Evolutionary conservation across 2,888 invertebrate species (phyloP), one percentile per base, ranked within the genome.

Genomic region (Adela reaumurella): DNA sequence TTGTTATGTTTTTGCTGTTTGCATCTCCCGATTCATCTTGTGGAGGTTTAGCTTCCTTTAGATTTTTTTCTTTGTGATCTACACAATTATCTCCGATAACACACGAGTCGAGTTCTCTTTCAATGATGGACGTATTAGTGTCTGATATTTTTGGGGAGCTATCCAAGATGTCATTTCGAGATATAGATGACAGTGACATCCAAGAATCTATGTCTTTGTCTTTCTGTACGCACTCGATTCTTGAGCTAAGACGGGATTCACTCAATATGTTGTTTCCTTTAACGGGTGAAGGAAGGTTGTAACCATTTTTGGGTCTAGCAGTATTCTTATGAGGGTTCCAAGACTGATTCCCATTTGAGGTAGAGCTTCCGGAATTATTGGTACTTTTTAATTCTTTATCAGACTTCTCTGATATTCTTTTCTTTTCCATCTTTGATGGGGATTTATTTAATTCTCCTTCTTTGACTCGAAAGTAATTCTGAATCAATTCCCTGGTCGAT

Each of bases 161-260:
- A n/a, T n/a, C n/a, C n/a, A n/a, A n/a, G n/a, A n/a, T n/a, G n/a
- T n/a, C n/a, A n/a, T n/a, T n/a, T n/a, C n/a, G n/a, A 3, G 80
- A 76, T 6, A 74, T 70, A 14, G 70, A 64, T n/a, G 66, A 67
- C 14, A 77, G 54, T 1, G 79, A 78, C 70, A 81, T 74, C 80
- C 80, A 81, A 1, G 80, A 79, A 54, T 76, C 78, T 24, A 80
- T 62, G 51, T 80, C 80, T 62, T 69, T 74, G 47, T 80, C 78
- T 45, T 70, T 70, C 50, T 76, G 67, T 2, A 77, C 70, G 29
- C 67, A 61, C 45, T 74, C 74, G 48, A 74, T 66, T 55, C 78
- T 68, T 46, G 78, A 74, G 48, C 77, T 78, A 16, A 68, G 52
- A 2, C 76, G 60, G 28, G 35, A 14, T 11, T 35, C 35, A 35